Evolutionary conservation across 2,888 invertebrate genomes (phyloP), one percentile per base, ranked within the genome.

Genomic region (Acleris sparsana): DNA sequence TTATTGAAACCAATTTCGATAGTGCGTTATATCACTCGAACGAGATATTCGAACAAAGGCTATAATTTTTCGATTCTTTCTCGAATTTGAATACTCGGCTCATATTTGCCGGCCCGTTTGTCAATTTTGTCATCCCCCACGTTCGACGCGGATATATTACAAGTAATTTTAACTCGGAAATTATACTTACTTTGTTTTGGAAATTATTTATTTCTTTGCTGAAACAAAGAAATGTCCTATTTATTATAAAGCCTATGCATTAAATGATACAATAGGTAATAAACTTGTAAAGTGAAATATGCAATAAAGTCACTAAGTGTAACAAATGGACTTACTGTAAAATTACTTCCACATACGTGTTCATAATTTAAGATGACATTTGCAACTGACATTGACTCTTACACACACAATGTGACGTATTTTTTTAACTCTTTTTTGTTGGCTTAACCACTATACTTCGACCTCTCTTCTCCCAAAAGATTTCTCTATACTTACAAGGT

Each of bases 1-100:
- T 87, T 85, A 89, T 90, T 80, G 86, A 84, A 80, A 84, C 82
- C 87, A 90, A 91, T 91, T 87, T 84, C 86, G 85, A 90, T 92
- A 91, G 87, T 88, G 87, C 83, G 73, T 74, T 74, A 72, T 80
- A 78, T 80, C 77, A 80, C 78, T 84, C 78, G 80, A 78, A 76
- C 77, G 82, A 85, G 83, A 89, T 86, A 86, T 82, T 76, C 75
- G 79, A 84, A 85, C 83, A 82, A 80, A 75, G 76, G 82, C 80
- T 73, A 65, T 65, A 86, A 86, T 85, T 89, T 87, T 82, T 84
- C 82, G 80, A 84, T 80, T 82, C 80, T 84, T 77, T 80, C 80
- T 84, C 82, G 78, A 73, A 87, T 87, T 83, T 87, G 77, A 85
- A 88, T 88, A 86, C 87, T 87, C 84, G 80, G 80, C 77, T 84